Evolutionary conservation across 2,888 invertebrate species (phyloP).

Genomic region (Caradrina clavipalpis): DNA sequence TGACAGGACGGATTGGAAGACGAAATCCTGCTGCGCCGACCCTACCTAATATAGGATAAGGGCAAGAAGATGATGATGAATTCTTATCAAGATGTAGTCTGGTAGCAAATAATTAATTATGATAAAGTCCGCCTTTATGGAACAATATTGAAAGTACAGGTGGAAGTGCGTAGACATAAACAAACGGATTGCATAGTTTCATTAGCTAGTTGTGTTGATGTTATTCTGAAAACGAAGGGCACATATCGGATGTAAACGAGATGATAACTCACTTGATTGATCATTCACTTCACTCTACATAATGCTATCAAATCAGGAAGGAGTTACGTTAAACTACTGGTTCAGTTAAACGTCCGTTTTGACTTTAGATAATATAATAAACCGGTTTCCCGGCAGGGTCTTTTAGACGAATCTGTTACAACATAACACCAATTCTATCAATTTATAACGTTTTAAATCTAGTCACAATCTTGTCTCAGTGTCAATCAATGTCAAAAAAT

Average conservation of each 20-base stretch:
- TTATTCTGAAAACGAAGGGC: slow-evolving; percentile 12
- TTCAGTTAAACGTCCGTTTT: background rate
- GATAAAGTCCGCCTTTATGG: no score
- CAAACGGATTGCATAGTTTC: background rate
- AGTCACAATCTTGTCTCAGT: no score
- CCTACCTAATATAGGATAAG: no score
- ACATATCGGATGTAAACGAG: slow-evolving; percentile 10
- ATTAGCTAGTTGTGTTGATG: background rate
- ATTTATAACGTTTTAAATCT: no score
- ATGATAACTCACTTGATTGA: slow-evolving; percentile 27
- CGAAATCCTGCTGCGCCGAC: no score
- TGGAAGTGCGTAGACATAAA: background rate
- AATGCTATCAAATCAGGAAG: slow-evolving; percentile 42
- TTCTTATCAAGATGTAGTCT: no score
- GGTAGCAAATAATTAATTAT: no score
- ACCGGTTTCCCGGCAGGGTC: slow-evolving; percentile 6
- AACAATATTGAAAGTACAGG: background rate
- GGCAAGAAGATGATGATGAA: no score
- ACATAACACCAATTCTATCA: no score
- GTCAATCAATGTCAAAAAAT: no score
- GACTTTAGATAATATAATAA: slow-evolving; percentile 16
- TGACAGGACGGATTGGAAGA: no score
- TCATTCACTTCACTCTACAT: slow-evolving; percentile 17
- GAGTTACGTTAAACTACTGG: slow-evolving; percentile 18
- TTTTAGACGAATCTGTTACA: background rate